Conservation (phyloP, 2,888 invertebrate genomes). For the Leptogaster cylindrica region DNA sequence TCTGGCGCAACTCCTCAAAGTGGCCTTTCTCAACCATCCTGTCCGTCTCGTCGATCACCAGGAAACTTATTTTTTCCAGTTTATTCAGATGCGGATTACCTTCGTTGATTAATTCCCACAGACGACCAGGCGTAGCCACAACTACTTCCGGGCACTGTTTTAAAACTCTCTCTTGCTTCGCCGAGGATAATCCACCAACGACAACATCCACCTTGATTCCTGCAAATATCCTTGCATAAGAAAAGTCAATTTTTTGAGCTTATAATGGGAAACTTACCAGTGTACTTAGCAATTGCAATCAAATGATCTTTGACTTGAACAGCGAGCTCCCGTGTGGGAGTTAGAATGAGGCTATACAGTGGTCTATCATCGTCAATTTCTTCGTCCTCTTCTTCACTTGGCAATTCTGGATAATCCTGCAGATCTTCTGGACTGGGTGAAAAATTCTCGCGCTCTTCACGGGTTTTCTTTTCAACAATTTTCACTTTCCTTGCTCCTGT, state of each 20-base stretch:
- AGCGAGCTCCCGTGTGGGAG: slow-evolving; percentile 95
- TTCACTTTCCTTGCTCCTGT: slow-evolving; percentile 54
- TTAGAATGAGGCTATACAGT: slow-evolving; percentile 84
- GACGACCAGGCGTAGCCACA: slow-evolving; percentile 94
- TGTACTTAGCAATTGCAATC: slow-evolving; percentile 77
- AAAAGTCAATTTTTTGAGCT: background rate
- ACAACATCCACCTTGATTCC: slow-evolving; percentile 77
- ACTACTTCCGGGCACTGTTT: slow-evolving; percentile 87
- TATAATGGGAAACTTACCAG: slow-evolving; percentile 58
- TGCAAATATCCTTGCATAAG: too few species aligned
- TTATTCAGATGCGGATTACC: slow-evolving; percentile 79
- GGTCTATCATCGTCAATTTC: slow-evolving; percentile 51
- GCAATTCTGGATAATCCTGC: slow-evolving; percentile 48
- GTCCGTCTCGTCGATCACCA: slow-evolving; percentile 98
- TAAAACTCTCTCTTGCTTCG: slow-evolving; percentile 91
- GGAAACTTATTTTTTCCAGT: slow-evolving; percentile 76
- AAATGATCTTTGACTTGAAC: slow-evolving; percentile 92
- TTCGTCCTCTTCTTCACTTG: slow-evolving; percentile 50
- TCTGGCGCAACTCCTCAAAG: slow-evolving; percentile 85
- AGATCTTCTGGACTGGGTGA: slow-evolving; percentile 60
- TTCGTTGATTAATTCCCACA: slow-evolving; percentile 90
- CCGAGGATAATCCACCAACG: slow-evolving; percentile 92
- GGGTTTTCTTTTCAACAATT: slow-evolving; percentile 51
- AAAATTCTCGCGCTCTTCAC: slow-evolving; percentile 57
- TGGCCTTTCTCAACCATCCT: slow-evolving; percentile 97